A percentile compares a stretch with the other conserved stretches of the same genome.
phyloP scores from a whole-genome alignment of 2,888 invertebrate species.

The Teinopalpus imperialis region DNA sequence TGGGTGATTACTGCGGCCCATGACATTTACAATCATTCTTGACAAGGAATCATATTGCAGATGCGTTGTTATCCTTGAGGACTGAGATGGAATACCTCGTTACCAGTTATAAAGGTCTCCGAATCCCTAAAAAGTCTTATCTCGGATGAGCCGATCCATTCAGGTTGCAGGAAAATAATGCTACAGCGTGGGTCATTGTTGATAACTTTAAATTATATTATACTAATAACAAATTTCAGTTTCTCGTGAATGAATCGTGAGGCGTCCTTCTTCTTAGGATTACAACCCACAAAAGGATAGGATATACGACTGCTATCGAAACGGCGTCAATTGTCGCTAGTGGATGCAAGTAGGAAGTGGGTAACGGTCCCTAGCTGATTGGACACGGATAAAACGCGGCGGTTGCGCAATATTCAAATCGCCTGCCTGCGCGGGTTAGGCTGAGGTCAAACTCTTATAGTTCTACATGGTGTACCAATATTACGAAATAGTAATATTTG shows the following conservation, averaged over 20 bases:
- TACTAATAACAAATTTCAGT: neutral
- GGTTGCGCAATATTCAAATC: slow-evolving; percentile 21
- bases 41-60: no score
- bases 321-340: neutral
- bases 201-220: no score
- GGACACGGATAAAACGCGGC: neutral
- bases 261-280: neutral
- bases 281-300: neutral
- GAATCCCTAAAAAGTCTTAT: no score
- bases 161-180: no score
- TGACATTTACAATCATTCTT: no score
- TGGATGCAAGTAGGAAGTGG: slow-evolving; percentile 12
- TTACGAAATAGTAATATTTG: neutral
- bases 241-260: no score
- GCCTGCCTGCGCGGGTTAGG: slow-evolving; percentile 4
- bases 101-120: no score
- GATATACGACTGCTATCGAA: neutral
- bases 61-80: no score
- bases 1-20: no score
- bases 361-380: slow-evolving; percentile 6
- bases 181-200: no score
- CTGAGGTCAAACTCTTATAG: slow-evolving; percentile 12
- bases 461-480: neutral
- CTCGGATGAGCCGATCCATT: no score
- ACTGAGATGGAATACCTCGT: no score